Evolutionary conservation across 2,888 invertebrate genomes (phyloP).

Genomic region (Drosophila anceps): DNA sequence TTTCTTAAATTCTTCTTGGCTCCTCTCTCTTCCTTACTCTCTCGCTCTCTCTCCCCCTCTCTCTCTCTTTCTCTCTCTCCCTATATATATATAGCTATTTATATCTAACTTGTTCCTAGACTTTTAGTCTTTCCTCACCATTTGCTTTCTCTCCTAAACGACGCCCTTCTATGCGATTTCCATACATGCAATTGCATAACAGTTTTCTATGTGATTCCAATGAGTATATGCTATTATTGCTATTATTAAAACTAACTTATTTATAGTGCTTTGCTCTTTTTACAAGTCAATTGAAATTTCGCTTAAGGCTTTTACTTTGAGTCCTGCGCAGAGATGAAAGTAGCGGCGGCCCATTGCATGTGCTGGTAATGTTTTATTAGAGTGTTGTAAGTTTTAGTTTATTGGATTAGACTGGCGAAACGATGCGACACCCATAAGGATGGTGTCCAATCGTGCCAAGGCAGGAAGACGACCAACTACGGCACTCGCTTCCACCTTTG

Average conservation of each 20-base stretch:
- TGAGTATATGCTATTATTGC: neutral
- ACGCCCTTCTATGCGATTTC: neutral
- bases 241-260: neutral
- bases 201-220: neutral
- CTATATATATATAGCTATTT: neutral
- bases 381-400: constrained; percentile 51
- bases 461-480: neutral
- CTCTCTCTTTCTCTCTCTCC: neutral
- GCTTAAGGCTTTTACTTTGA: neutral
- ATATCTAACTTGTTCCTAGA: neutral
- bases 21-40: too few relatives aligned
- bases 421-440: constrained; percentile 48
- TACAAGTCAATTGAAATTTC: neutral
- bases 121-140: neutral
- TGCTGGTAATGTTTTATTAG: constrained; percentile 13
- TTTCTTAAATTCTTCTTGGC: too few relatives aligned
- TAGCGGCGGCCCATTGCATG: constrained; percentile 15
- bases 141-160: neutral
- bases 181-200: neutral
- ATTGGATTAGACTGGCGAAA: constrained; percentile 70
- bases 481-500: constrained; percentile 2
- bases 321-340: constrained; percentile 27
- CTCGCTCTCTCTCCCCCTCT: neutral
- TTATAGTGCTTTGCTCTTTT: neutral
- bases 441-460: constrained; percentile 4